Percentiles rank a stretch among this genome's conserved stretches.
Evolutionary conservation across 1,140 invertebrate genomes (phyloP).

Genomic region (Teleogryllus occipitalis): DNA sequence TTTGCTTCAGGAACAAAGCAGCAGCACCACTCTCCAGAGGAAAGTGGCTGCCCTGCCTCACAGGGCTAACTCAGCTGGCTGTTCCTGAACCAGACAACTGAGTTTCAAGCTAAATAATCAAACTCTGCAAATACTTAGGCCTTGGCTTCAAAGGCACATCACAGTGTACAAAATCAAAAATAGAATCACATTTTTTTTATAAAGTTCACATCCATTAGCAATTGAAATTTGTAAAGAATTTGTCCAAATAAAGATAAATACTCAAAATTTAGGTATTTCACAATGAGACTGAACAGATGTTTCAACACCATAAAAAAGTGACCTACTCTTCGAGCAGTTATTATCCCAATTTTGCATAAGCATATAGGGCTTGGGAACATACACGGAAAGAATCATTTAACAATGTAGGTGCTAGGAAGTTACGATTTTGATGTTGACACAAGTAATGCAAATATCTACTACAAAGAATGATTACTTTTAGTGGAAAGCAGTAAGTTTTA

Average conservation of each 20-base stretch:
- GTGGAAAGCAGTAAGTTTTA: conserved; percentile 16
- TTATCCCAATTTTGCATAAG: background rate
- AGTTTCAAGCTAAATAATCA: background rate
- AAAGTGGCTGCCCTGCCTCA: background rate
- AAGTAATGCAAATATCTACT: conserved; percentile 12
- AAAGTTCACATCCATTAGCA: background rate
- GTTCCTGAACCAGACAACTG: background rate
- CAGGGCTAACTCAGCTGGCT: background rate
- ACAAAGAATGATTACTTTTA: conserved; percentile 8
- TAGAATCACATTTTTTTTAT: background rate
- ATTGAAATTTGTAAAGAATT: background rate
- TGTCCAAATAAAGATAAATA: background rate
- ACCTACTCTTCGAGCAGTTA: background rate
- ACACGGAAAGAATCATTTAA: conserved; percentile 10
- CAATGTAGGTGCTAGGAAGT: conserved; percentile 8
- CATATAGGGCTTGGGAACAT: background rate
- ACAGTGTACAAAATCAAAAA: conserved; percentile 1
- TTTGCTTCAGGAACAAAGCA: background rate
- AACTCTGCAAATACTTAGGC: background rate
- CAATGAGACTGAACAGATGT: background rate
- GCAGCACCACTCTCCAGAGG: background rate
- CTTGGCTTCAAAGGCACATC: conserved; percentile 3
- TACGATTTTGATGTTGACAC: conserved; percentile 11
- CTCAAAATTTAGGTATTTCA: background rate
- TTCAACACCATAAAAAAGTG: background rate